Base-by-base conservation (phyloP, 2,113 vertebrate genomes). In the Dissostichus mawsoni region DNA sequence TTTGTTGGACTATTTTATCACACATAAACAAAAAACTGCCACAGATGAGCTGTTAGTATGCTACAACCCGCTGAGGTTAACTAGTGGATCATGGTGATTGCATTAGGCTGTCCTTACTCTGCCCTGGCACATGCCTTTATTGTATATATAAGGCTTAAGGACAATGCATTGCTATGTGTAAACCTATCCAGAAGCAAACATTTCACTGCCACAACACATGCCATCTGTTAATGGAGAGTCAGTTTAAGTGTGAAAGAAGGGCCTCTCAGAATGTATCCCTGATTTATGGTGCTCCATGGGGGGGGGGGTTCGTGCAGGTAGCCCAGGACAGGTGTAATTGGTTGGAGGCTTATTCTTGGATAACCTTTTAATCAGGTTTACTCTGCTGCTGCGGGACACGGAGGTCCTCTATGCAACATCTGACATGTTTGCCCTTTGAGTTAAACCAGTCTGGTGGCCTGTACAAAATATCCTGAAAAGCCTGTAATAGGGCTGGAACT, bases 281-380 rank as follows among this genome's bases (percentile, higher is more conserved):
- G 72, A 64, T 61, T 77, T 45, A 18, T 67, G 48, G 36, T 23
- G 52, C 65, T 2, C 67, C n/a, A 23, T 17, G 23, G 53, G 59
- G 36, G 53, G 59, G 36, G 67, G 59, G 62, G 50, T 61, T 17
- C 8, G 13, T 70, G 25, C 84, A 76, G 81, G 73, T 23, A 23
- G 0, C 52, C 50, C 33, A 33, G 66, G 85, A 65, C 81, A 88
- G 74, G 41, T 90, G 84, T 86, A 86, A 88, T 65, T 85, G 74
- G 23, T 56, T 0, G 1, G 45, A 66, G 76, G 61, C 57, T 89
- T 83, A 77, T 73, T 80, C 76, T 66, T 62, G 59, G 51, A 8
- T 44, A n/a, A 8, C 8, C 51, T 36, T 81, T 63, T 83, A 84
- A 90, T 91, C 84, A 61, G 70, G 75, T 79, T 85, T 63, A 65